Evolutionary conservation across 2,888 invertebrate genomes (phyloP).

Genomic region (Lottia scabra): DNA sequence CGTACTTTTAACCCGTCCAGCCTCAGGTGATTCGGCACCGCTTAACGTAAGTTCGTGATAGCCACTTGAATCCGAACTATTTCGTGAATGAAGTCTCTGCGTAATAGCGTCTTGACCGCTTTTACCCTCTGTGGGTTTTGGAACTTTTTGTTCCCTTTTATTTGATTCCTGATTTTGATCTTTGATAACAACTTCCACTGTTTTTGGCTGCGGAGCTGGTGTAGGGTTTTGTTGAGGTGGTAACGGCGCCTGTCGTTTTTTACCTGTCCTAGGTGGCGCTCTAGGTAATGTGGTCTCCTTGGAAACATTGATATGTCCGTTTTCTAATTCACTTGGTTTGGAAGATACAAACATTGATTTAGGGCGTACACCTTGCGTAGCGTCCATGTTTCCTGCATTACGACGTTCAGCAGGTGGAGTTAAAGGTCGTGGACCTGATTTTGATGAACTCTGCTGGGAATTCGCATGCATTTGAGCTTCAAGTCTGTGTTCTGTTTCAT

Average conservation of each 20-base stretch:
- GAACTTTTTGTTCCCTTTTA: slow-evolving; percentile 16
- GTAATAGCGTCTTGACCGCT: slow-evolving; percentile 1
- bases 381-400: slow-evolving; percentile 6
- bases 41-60: slow-evolving; percentile 77
- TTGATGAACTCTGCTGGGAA: slow-evolving; percentile 7
- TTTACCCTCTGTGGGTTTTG: not conserved
- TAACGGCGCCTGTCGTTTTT: slow-evolving; percentile 68
- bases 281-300: not conserved
- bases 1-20: slow-evolving; percentile 33
- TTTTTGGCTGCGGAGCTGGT: slow-evolving; percentile 28
- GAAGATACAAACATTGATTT: slow-evolving; percentile 40
- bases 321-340: not conserved
- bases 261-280: slow-evolving; percentile 36
- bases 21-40: slow-evolving; percentile 65
- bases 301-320: not conserved
- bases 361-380: slow-evolving; percentile 27
- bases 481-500: no score
- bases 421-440: slow-evolving; percentile 14
- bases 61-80: slow-evolving; percentile 81
- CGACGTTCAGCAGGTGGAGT: slow-evolving; percentile 16
- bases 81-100: slow-evolving; percentile 74
- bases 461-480: slow-evolving; percentile 9
- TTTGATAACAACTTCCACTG: slow-evolving; percentile 37
- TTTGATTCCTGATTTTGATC: slow-evolving; percentile 46
- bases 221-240: slow-evolving; percentile 45